These are phyloP conservation scores for Xiphophorus maculatus DNA, from an alignment of 2,113 vertebrate species.

Conservation along the genomic window DNA sequence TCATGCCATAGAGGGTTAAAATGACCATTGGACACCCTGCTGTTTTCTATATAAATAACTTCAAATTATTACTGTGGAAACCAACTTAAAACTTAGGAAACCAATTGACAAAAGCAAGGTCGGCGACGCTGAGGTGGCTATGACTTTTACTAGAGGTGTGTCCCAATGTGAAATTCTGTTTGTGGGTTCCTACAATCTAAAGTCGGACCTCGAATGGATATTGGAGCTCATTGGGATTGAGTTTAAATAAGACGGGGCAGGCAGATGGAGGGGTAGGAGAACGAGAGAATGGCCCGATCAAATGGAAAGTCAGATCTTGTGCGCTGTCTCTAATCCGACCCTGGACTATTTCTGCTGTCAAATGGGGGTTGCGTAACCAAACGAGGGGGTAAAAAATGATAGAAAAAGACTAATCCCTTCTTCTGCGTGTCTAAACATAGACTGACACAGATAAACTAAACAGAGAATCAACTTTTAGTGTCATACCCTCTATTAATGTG, in stretches of 20 bases:
- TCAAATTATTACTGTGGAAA: no score
- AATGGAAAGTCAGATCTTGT: slow-evolving; percentile 37
- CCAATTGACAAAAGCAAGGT: no score
- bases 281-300: slow-evolving; percentile 14
- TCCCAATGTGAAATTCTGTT: no score
- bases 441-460: slow-evolving; percentile 14
- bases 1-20: no score
- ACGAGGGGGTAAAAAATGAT: slow-evolving; percentile 41
- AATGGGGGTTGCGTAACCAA: slow-evolving; percentile 56
- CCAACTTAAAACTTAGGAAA: no score
- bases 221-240: slow-evolving; percentile 6
- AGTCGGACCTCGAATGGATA: background rate
- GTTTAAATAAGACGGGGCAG: background rate
- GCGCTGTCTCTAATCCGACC: slow-evolving; percentile 46
- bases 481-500: background rate
- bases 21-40: no score
- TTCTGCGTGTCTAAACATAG: slow-evolving; percentile 42
- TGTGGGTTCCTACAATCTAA: no score
- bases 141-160: no score
- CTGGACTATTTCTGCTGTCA: slow-evolving; percentile 44
- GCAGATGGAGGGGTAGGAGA: background rate
- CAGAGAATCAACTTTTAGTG: slow-evolving; percentile 12
- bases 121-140: no score
- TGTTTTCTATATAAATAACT: no score
- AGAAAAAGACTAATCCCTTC: slow-evolving; percentile 53